These are phyloP conservation scores for Gallinago solitaria DNA, from an alignment of 2,797 vertebrate genomes.

Conservation along the genomic window DNA sequence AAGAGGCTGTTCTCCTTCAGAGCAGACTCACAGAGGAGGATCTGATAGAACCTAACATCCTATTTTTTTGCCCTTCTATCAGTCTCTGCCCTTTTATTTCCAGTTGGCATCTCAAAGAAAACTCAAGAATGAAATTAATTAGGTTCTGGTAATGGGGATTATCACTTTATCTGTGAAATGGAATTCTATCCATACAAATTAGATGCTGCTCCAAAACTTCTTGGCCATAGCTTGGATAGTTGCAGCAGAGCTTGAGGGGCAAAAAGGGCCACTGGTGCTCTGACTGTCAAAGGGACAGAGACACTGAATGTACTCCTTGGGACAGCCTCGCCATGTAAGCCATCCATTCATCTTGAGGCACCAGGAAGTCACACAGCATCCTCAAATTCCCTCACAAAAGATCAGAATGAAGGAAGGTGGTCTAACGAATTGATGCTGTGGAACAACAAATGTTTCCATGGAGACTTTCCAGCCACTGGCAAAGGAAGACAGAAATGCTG, in stretches of 20 bases:
- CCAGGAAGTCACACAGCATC: neutral
- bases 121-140: constrained; percentile 35
- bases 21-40: neutral
- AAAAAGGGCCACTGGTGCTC: neutral
- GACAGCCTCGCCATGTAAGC: neutral
- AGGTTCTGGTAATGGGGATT: constrained; percentile 16
- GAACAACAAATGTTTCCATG: constrained; percentile 36
- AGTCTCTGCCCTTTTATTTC: constrained; percentile 32
- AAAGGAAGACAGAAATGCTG: neutral
- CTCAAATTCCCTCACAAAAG: neutral
- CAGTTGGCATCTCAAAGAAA: constrained; percentile 19
- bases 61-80: neutral
- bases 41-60: neutral
- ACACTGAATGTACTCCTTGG: neutral
- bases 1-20: neutral
- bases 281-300: neutral
- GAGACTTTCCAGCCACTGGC: constrained; percentile 3
- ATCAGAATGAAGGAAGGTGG: neutral
- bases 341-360: neutral
- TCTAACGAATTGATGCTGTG: neutral
- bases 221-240: neutral
- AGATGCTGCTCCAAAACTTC: neutral
- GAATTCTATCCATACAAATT: neutral
- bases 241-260: constrained; percentile 15
- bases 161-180: neutral